Base-by-base conservation (phyloP, 2,113 vertebrate genomes). In the mouse (Mus musculus) region DNA sequence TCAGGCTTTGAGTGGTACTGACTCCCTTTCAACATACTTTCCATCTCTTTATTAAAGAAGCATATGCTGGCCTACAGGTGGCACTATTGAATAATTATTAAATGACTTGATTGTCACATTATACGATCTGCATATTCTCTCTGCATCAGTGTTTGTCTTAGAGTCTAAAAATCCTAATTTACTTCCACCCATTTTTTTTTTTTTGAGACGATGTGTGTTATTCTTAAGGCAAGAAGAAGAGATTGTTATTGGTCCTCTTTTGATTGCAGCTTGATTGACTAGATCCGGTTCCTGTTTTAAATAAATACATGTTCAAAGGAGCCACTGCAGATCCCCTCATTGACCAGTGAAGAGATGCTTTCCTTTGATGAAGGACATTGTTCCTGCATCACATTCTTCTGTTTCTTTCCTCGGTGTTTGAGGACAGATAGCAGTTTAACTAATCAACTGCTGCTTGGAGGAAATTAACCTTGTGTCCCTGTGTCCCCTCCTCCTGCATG, bases 41-140 rank as follows among this genome's bases (percentile, higher is more conserved):
- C 46, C 4, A 36, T 49, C 46, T 5, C 11, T 20, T 85, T 39
- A 9, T 61, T 46, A 76, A 36, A 94, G 59, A 39, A 14, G 1
- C 17, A 6, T 7, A 1, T n/a, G 24, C 22, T 54, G 69, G 49
- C 86, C 96, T 87, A 95, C 59, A 95, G 96, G 94, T 97, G 95
- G 96, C 95, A 56, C 90, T 95, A 73, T 94, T 94, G 89, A 97
- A 84, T 56, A 90, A 92, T 89, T 89, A 65, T 93, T 94, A 69
- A 88, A 26, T 65, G 67, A 91, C 49, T 77, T 87, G 77, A 91
- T 87, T 95, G 77, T 54, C 77, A 93, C 87, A 84, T 80, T 84
- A 71, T 90, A 78, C 28, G 76, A 17, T 77, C 73, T 3, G 10
- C 63, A 30, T 56, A 82, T 91, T 69, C 67, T 92, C 56, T 67